These are phyloP conservation scores for Ceratina australensis DNA, from an alignment of 1,140 invertebrate genomes.

Conservation along the genomic window DNA sequence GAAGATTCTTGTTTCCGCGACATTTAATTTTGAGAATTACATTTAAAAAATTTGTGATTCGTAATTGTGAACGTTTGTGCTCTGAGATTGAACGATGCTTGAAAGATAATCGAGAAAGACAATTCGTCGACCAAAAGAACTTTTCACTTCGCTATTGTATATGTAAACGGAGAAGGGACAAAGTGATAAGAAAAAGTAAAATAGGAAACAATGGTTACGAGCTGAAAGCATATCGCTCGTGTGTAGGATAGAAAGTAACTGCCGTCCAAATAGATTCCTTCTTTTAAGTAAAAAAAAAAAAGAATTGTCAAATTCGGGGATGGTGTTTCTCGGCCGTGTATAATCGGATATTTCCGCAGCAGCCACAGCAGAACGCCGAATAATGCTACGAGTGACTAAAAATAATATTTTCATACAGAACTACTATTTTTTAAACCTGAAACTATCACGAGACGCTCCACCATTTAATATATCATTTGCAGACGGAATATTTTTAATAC, in stretches of 20 bases:
- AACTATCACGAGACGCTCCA: too few species aligned
- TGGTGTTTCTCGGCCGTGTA: slow-evolving; percentile 7
- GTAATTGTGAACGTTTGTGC: too few species aligned
- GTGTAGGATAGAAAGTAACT: slow-evolving; percentile 66
- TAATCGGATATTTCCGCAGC: not conserved
- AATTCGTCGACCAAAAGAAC: not conserved
- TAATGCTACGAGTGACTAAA: slow-evolving; percentile 15
- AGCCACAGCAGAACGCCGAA: slow-evolving; percentile 13
- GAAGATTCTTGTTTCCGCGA: too few species aligned
- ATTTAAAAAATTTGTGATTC: too few species aligned
- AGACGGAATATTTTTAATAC: too few species aligned
- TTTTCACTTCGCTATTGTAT: not conserved
- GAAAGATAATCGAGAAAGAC: not conserved
- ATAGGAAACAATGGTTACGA: not conserved
- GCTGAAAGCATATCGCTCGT: not conserved
- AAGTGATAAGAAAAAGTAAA: not conserved
- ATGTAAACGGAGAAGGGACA: not conserved
- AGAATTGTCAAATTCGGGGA: slow-evolving; percentile 40
- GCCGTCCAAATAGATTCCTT: slow-evolving; percentile 71
- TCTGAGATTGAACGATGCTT: not conserved
- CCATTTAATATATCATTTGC: too few species aligned
- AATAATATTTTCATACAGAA: too few species aligned
- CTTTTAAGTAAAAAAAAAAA: slow-evolving; percentile 35
- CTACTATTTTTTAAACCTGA: too few species aligned
- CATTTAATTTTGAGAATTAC: too few species aligned